Conservation (phyloP, 2,113 vertebrate species). For the Solenodon paradoxus region DNA sequence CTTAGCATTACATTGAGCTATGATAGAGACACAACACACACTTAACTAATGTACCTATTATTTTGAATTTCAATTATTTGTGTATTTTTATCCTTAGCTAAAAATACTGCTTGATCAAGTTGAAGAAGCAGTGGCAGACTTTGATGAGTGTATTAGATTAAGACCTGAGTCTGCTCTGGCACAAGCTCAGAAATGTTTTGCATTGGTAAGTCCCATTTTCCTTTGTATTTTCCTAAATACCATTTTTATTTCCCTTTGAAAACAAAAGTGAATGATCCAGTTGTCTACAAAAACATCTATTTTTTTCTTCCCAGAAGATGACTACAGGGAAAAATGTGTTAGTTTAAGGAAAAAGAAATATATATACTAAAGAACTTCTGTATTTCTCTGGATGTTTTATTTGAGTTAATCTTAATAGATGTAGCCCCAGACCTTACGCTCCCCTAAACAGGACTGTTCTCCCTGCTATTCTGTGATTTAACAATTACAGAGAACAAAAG, state of each 20-base stretch:
- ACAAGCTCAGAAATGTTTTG: slow-evolving; percentile 98
- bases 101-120: slow-evolving; percentile 99
- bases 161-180: slow-evolving; percentile 97
- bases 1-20: background rate
- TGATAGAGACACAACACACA: background rate
- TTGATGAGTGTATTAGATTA: slow-evolving; percentile 96
- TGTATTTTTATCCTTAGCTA: slow-evolving; percentile 84
- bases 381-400: background rate
- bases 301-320: background rate
- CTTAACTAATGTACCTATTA: background rate
- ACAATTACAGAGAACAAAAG: background rate
- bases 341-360: background rate
- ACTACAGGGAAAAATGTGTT: background rate
- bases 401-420: background rate
- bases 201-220: slow-evolving; percentile 87
- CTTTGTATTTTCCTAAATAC: background rate
- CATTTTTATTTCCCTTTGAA: background rate
- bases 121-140: slow-evolving; percentile 97
- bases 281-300: background rate
- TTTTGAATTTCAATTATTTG: slow-evolving; percentile 4
- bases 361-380: background rate
- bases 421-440: background rate
- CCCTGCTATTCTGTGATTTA: background rate
- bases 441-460: background rate
- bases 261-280: background rate